phyloP scores from a whole-genome alignment of 2,888 invertebrate species.

The Girardia tigrina region DNA sequence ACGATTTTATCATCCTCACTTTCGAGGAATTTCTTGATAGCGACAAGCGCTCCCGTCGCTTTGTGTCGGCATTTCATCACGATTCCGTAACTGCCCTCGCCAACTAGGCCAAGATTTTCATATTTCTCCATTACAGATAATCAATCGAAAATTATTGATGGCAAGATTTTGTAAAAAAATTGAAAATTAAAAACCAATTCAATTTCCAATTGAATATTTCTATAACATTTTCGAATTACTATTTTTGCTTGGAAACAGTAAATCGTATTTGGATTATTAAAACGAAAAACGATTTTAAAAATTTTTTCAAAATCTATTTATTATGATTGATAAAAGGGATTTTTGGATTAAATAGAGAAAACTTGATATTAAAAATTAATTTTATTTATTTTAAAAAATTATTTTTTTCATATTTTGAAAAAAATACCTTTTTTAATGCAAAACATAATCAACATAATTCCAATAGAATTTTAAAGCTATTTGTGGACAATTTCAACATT shows the following conservation, averaged over 20 bases:
- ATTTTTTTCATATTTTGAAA: no score
- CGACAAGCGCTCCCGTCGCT: constrained; percentile 81
- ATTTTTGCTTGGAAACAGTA: not conserved
- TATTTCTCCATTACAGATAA: constrained; percentile 55
- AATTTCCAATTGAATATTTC: no score
- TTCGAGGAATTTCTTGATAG: constrained; percentile 89
- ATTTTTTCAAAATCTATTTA: no score
- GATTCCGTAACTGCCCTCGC: constrained; percentile 85
- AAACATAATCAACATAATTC: no score
- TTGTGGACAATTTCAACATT: no score
- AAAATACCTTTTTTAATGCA: no score
- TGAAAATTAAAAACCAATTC: not conserved
- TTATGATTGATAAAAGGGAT: no score
- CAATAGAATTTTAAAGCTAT: no score
- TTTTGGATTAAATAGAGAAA: no score
- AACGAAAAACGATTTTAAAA: not conserved
- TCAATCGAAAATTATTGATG: not conserved
- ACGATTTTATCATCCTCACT: constrained; percentile 79
- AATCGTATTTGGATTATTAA: not conserved
- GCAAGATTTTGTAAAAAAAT: not conserved
- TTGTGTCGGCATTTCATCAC: constrained; percentile 89
- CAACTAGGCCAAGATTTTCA: constrained; percentile 79
- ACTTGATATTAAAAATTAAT: no score
- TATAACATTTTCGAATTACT: not conserved
- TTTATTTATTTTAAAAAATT: no score